Conservation (phyloP, 2,888 invertebrate species). For the Eupelmus urozonus region DNA sequence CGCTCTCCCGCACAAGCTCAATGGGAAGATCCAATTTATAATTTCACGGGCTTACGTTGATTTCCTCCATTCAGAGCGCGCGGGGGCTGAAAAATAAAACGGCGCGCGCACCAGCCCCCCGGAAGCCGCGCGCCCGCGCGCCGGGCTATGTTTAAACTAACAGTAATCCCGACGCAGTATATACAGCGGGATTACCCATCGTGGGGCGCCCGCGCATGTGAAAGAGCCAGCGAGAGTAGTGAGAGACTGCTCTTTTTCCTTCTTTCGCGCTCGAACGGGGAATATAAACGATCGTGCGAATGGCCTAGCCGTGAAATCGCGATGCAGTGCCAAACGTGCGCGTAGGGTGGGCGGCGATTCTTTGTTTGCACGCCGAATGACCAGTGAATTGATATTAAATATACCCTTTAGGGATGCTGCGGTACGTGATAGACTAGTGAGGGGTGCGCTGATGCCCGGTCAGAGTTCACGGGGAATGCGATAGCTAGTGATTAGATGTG, state of each 20-base stretch:
- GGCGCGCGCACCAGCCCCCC: neutral
- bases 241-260: conserved; percentile 16
- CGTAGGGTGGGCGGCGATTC: too few species aligned
- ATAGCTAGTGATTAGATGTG: too few species aligned
- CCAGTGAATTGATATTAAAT: too few species aligned
- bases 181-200: conserved; percentile 64
- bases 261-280: conserved; percentile 44
- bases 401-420: too few species aligned
- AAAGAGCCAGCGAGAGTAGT: neutral
- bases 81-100: conserved; percentile 12
- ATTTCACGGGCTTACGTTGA: conserved; percentile 39
- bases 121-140: conserved; percentile 5
- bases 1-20: neutral
- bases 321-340: neutral
- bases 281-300: conserved; percentile 6
- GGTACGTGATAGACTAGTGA: too few species aligned
- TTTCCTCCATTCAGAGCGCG: neutral
- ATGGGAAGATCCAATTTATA: conserved; percentile 36
- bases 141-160: conserved; percentile 57
- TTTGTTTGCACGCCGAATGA: too few species aligned
- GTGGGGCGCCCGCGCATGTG: conserved; percentile 38
- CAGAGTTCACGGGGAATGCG: too few species aligned
- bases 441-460: too few species aligned
- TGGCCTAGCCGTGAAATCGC: neutral
- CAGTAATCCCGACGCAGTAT: conserved; percentile 63